These are phyloP conservation scores for Agriopis marginaria DNA, from an alignment of 2,888 invertebrate genomes.

Conservation along the genomic window DNA sequence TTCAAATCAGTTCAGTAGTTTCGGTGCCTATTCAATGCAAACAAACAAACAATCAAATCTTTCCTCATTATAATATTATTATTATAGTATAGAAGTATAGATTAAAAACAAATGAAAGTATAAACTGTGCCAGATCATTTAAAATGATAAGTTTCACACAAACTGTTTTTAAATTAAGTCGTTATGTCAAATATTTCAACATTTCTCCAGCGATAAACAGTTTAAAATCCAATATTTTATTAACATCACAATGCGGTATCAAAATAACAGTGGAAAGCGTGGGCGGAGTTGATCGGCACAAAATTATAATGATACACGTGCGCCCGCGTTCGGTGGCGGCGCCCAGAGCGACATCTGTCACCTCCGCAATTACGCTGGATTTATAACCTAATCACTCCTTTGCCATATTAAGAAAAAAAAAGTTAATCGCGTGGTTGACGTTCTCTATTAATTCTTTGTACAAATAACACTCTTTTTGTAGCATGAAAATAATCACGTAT, in stretches of 20 bases:
- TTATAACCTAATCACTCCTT: constrained; percentile 50
- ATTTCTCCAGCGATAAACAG: constrained; percentile 41
- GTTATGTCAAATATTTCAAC: constrained; percentile 42
- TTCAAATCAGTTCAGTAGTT: no score
- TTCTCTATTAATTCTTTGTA: constrained; percentile 61
- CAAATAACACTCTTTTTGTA: constrained; percentile 29
- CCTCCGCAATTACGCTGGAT: constrained; percentile 64
- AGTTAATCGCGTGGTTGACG: constrained; percentile 66
- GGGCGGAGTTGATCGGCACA: constrained; percentile 59
- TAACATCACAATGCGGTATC: constrained; percentile 47
- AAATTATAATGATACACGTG: constrained; percentile 61
- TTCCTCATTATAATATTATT: no score
- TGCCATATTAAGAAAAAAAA: constrained; percentile 39
- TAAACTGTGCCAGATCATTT: constrained; percentile 18
- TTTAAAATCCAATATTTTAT: constrained; percentile 48
- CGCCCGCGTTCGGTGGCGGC: constrained; percentile 64
- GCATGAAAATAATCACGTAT: constrained; percentile 64
- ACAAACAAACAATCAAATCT: no score
- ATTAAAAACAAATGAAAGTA: constrained; percentile 31
- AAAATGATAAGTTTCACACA: constrained; percentile 30
- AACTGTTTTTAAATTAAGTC: constrained; percentile 47
- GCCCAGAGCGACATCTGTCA: constrained; percentile 73
- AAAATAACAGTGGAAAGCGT: constrained; percentile 55
- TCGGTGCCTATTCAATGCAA: no score
- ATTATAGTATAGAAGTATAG: no score